A percentile compares a stretch with the other conserved stretches of the same genome.
phyloP scores from a whole-genome alignment of 1,140 invertebrate species.

The Sycobia sp. region DNA sequence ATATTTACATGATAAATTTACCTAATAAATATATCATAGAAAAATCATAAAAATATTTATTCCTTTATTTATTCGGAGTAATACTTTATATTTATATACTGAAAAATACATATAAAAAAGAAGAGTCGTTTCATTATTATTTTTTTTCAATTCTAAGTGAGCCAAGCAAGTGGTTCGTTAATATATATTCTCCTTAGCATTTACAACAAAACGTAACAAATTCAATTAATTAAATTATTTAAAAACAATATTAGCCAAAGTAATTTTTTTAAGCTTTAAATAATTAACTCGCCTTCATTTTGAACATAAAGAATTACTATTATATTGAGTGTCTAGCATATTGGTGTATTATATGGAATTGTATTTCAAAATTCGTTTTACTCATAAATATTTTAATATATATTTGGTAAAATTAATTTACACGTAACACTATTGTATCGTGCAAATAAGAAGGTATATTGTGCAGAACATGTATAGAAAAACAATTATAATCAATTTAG shows the following conservation, averaged over 20 bases:
- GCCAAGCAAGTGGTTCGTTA: neutral
- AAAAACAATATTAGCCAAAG: conserved; percentile 12
- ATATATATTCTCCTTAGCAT: conserved; percentile 1
- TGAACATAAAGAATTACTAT: too few species aligned
- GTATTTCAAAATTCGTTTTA: neutral
- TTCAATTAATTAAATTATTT: conserved; percentile 11
- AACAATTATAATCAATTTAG: conserved; percentile 13
- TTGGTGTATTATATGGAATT: too few species aligned
- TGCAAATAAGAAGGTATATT: neutral
- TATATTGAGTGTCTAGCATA: too few species aligned
- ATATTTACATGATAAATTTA: conserved; percentile 22
- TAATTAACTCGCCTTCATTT: neutral
- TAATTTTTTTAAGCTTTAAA: neutral
- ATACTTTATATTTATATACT: conserved; percentile 16
- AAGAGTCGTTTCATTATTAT: conserved; percentile 6
- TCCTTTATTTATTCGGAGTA: neutral
- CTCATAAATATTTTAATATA: neutral
- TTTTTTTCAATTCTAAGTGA: conserved; percentile 16
- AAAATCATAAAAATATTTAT: conserved; percentile 28
- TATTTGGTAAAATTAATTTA: neutral
- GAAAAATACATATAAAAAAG: conserved; percentile 22
- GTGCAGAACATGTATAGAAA: conserved; percentile 17
- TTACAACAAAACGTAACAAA: conserved; percentile 9
- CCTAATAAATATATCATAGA: conserved; percentile 21
- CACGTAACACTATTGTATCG: conserved; percentile 10